Evolutionary conservation across 1,140 invertebrate genomes (phyloP).

Genomic region (Sesamia nonagrioides): DNA sequence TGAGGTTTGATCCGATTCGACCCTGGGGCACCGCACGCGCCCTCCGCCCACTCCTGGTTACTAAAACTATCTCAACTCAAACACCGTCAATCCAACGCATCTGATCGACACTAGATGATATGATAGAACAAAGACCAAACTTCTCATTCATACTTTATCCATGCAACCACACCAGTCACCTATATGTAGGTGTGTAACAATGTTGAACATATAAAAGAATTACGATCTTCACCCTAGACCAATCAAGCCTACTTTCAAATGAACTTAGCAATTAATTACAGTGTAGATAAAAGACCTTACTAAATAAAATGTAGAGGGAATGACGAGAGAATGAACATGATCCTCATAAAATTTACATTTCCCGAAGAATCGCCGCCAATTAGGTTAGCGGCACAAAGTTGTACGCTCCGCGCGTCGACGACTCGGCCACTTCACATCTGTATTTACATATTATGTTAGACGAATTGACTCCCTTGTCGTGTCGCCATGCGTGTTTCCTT

Average conservation of each 20-base stretch:
- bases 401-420: slow-evolving; percentile 46
- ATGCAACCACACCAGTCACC: background rate
- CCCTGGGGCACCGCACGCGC: slow-evolving; percentile 14
- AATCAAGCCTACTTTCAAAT: background rate
- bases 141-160: background rate
- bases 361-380: slow-evolving; percentile 73
- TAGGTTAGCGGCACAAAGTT: slow-evolving; percentile 78
- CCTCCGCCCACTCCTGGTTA: slow-evolving; percentile 10
- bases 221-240: slow-evolving; percentile 1
- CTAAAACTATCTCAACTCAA: slow-evolving; percentile 14
- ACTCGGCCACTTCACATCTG: slow-evolving; percentile 54
- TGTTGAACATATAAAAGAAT: slow-evolving; percentile 6
- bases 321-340: slow-evolving; percentile 58
- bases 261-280: slow-evolving; percentile 22
- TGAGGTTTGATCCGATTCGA: slow-evolving; percentile 2
- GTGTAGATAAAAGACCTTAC: slow-evolving; percentile 52
- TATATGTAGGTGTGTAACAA: background rate
- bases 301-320: slow-evolving; percentile 62
- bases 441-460: slow-evolving; percentile 61
- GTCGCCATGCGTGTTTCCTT: slow-evolving; percentile 37
- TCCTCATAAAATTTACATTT: slow-evolving; percentile 79
- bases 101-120: slow-evolving; percentile 24
- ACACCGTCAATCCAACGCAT: slow-evolving; percentile 22
- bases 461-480: slow-evolving; percentile 23
- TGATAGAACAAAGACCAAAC: slow-evolving; percentile 30